Conservation (phyloP, 2,888 invertebrate genomes). For the Amblyjoppa proteus region DNA sequence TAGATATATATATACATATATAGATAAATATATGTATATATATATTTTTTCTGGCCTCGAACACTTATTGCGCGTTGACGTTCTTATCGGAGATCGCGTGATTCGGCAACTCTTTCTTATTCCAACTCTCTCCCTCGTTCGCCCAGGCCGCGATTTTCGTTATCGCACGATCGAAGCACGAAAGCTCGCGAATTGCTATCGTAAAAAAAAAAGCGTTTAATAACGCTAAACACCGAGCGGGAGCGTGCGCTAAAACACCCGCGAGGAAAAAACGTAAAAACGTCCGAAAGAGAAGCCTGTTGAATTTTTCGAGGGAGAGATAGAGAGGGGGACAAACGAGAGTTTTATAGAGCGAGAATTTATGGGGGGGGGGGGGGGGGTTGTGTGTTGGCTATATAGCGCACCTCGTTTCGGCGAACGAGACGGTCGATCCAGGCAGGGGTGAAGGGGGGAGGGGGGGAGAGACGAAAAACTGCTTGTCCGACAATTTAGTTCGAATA, state of each 20-base stretch:
- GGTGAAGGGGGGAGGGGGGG: not conserved
- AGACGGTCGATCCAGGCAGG: not conserved
- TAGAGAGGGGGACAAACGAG: slow-evolving; percentile 1
- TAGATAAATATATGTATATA: not conserved
- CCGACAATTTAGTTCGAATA: slow-evolving; percentile 32
- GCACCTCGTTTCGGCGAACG: not conserved
- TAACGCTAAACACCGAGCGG: not conserved
- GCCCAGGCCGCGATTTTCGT: slow-evolving; percentile 11
- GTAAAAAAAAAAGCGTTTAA: slow-evolving; percentile 39
- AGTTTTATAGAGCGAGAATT: slow-evolving; percentile 38
- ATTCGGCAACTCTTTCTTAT: slow-evolving; percentile 33
- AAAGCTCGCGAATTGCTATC: slow-evolving; percentile 30
- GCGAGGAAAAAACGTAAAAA: not conserved
- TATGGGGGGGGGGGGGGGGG: not conserved
- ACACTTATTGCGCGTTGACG: slow-evolving; percentile 52
- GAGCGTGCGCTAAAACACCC: not conserved
- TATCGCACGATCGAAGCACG: slow-evolving; percentile 47
- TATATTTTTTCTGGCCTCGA: not conserved
- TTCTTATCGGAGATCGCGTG: slow-evolving; percentile 49
- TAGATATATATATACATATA: no score
- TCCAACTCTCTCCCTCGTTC: not conserved
- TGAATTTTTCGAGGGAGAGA: slow-evolving; percentile 40
- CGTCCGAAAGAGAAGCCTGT: slow-evolving; percentile 45
- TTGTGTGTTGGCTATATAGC: not conserved
- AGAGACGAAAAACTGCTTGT: not conserved